phyloP scores from a whole-genome alignment of 1,140 invertebrate genomes.

The Anadara kagoshimensis region DNA sequence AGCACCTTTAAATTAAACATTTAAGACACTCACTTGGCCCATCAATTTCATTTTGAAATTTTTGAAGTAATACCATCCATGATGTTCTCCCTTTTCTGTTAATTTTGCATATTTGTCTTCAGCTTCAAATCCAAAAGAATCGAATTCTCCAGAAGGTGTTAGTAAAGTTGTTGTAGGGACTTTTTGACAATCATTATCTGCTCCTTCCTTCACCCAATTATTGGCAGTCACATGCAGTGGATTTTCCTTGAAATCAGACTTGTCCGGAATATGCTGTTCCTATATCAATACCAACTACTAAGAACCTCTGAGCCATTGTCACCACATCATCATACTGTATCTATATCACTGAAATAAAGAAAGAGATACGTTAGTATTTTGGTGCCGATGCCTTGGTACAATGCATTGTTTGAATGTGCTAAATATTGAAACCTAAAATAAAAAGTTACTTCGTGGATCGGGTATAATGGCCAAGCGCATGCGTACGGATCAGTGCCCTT shows the following conservation, averaged over 20 bases:
- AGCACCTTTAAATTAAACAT: no score
- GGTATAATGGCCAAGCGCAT: no score
- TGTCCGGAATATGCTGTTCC: not conserved
- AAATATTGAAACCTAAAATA: no score
- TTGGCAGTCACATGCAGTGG: not conserved
- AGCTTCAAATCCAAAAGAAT: constrained; percentile 50
- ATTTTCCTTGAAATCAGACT: not conserved
- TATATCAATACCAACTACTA: constrained; percentile 5
- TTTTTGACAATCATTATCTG: constrained; percentile 48
- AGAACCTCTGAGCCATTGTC: not conserved
- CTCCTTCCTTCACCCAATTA: not conserved
- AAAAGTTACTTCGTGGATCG: no score
- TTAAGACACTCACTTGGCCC: no score
- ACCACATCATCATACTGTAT: no score
- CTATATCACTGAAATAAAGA: no score
- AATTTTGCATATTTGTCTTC: constrained; percentile 37
- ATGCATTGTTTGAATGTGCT: no score
- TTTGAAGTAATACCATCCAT: constrained; percentile 42
- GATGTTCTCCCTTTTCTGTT: not conserved
- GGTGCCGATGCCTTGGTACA: no score
- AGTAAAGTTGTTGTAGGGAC: constrained; percentile 43
- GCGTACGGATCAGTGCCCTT: no score
- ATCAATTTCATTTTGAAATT: constrained; percentile 29
- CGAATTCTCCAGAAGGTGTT: constrained; percentile 26
- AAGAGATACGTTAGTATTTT: no score